Conservation (phyloP, 2,113 vertebrate species). For the Coregonus clupeaformis region DNA sequence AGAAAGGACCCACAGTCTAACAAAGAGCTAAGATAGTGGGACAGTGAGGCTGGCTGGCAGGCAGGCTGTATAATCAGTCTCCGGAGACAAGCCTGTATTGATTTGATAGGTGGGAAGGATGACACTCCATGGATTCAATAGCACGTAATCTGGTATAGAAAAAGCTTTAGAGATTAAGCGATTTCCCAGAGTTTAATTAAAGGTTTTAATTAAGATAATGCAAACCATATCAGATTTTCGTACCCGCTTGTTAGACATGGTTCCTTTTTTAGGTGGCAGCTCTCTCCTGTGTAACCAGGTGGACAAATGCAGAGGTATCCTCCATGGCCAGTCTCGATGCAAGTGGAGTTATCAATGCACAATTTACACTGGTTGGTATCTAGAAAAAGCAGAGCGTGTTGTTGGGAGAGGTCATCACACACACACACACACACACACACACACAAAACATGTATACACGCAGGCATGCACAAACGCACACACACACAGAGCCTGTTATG, state of each 20-base stretch:
- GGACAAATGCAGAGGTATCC: slow-evolving; percentile 84
- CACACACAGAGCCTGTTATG: background rate
- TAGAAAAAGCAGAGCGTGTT: slow-evolving; percentile 47
- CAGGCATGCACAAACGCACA: background rate
- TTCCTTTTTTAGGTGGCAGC: slow-evolving; percentile 79
- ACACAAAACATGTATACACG: too few relatives aligned
- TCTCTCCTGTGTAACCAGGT: slow-evolving; percentile 77
- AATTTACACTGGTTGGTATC: slow-evolving; percentile 82
- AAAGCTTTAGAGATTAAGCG: background rate
- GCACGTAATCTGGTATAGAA: background rate
- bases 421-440: background rate
- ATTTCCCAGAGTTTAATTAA: slow-evolving; percentile 2
- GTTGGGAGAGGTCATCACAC: background rate
- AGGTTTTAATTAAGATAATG: background rate
- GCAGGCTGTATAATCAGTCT: slow-evolving; percentile 20
- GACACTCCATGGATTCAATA: background rate
- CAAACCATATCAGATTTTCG: slow-evolving; percentile 19
- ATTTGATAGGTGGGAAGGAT: background rate
- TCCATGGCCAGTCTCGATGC: slow-evolving; percentile 81
- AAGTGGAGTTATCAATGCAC: slow-evolving; percentile 86
- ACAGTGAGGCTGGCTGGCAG: slow-evolving; percentile 13
- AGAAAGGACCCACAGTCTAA: slow-evolving; percentile 21
- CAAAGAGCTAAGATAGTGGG: slow-evolving; percentile 10
- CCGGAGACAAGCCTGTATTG: background rate
- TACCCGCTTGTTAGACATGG: slow-evolving; percentile 83